These are phyloP conservation scores for Chromobotia macracanthus DNA, from an alignment of 2,797 vertebrate species.

Conservation along the genomic window DNA sequence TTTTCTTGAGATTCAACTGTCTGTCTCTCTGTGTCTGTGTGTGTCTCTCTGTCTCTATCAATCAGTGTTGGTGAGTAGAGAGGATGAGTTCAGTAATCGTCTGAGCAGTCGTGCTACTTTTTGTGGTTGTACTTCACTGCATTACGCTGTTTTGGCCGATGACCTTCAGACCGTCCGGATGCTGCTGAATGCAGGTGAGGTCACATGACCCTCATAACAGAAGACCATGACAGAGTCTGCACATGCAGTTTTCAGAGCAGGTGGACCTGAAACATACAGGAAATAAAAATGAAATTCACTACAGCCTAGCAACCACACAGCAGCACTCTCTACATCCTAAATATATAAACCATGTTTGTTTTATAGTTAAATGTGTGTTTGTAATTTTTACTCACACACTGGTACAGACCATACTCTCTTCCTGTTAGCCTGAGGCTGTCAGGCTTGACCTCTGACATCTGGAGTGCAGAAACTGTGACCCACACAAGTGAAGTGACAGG, in stretches of 20 bases:
- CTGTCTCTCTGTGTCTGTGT: neutral
- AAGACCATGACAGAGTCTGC: too few species aligned
- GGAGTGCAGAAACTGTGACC: conserved; percentile 38
- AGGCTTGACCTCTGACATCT: conserved; percentile 46
- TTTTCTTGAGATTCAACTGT: conserved; percentile 29
- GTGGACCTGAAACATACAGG: too few species aligned
- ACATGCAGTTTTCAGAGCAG: neutral
- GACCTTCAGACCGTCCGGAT: conserved; percentile 80
- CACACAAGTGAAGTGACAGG: conserved; percentile 27
- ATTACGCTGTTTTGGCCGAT: conserved; percentile 90
- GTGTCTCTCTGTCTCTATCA: too few species aligned
- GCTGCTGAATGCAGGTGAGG: conserved; percentile 84
- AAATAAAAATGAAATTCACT: too few species aligned
- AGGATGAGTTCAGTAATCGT: conserved; percentile 94
- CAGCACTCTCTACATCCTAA: neutral
- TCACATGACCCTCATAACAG: neutral
- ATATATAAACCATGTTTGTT: neutral
- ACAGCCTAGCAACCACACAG: too few species aligned
- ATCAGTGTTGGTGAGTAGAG: conserved; percentile 90
- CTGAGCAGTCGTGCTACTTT: conserved; percentile 91
- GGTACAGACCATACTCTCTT: neutral
- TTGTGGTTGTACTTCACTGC: conserved; percentile 88
- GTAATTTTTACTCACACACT: neutral
- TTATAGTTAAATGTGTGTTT: neutral
- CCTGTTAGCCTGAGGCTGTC: conserved; percentile 31